A percentile compares a stretch with the other conserved stretches of the same genome.
phyloP scores from a whole-genome alignment of 2,888 invertebrate genomes.

The Tenthredo distinguenda region DNA sequence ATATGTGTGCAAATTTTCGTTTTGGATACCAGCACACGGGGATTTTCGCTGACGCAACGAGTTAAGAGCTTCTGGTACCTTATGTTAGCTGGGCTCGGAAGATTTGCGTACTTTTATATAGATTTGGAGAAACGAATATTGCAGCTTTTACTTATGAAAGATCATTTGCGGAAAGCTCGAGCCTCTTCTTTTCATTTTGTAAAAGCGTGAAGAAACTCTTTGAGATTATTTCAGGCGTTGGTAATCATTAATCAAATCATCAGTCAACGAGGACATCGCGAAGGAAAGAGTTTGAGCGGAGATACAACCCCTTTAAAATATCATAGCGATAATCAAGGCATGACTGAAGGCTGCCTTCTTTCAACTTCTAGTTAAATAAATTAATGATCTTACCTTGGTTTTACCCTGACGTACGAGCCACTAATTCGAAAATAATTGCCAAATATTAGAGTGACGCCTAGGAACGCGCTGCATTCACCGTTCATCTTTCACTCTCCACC shows the following conservation, averaged over 20 bases:
- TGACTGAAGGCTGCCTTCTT: slow-evolving; percentile 48
- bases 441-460: slow-evolving; percentile 44
- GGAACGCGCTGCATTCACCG: slow-evolving; percentile 36
- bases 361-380: slow-evolving; percentile 44
- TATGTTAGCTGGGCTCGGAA: neutral
- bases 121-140: neutral
- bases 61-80: neutral
- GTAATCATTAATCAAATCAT: slow-evolving; percentile 27
- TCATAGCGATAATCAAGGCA: slow-evolving; percentile 39
- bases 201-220: neutral
- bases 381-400: slow-evolving; percentile 38
- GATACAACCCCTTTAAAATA: slow-evolving; percentile 40
- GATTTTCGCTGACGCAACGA: neutral
- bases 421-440: slow-evolving; percentile 50
- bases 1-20: neutral
- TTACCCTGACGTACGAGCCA: slow-evolving; percentile 40
- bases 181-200: neutral
- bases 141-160: neutral
- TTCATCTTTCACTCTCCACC: slow-evolving; percentile 27
- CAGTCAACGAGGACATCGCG: slow-evolving; percentile 1
- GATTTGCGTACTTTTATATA: neutral
- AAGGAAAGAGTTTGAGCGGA: neutral
- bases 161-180: neutral
- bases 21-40: neutral
- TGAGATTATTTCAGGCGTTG: neutral